These are phyloP conservation scores for Neodon shergylaensis DNA, from an alignment of 2,113 vertebrate species.

Conservation along the genomic window DNA sequence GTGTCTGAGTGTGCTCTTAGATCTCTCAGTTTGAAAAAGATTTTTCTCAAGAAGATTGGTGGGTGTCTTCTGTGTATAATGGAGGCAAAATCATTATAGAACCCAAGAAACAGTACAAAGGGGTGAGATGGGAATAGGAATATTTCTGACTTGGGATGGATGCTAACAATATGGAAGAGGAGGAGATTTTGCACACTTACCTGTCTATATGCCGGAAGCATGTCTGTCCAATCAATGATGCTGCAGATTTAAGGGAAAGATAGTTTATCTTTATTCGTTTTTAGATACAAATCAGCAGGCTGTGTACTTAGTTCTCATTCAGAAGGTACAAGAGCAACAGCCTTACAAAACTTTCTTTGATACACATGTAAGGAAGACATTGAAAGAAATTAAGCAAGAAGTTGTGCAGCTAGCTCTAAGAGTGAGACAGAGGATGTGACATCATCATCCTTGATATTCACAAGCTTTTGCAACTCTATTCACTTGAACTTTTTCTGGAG, in stretches of 20 bases:
- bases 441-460: neutral
- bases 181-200: accelerated
- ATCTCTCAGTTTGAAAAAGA: neutral
- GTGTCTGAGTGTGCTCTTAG: neutral
- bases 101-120: neutral
- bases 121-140: neutral
- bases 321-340: neutral
- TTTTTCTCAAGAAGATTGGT: neutral
- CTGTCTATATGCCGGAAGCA: neutral
- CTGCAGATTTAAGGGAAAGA: neutral
- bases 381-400: neutral
- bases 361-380: neutral
- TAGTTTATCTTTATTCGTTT: neutral
- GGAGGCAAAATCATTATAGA: neutral
- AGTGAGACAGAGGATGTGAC: neutral
- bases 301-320: accelerated
- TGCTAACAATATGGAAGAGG: neutral
- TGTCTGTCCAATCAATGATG: accelerated
- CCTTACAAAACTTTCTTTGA: neutral
- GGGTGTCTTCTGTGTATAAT: neutral
- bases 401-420: too few relatives aligned
- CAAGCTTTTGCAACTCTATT: neutral
- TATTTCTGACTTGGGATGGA: neutral
- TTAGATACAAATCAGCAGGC: neutral
- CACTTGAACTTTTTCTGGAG: neutral